A percentile compares a stretch with the other conserved stretches of the same genome.
Evolutionary conservation across 2,113 vertebrate species (phyloP).

Genomic region (Poeciliopsis turrubarensis): DNA sequence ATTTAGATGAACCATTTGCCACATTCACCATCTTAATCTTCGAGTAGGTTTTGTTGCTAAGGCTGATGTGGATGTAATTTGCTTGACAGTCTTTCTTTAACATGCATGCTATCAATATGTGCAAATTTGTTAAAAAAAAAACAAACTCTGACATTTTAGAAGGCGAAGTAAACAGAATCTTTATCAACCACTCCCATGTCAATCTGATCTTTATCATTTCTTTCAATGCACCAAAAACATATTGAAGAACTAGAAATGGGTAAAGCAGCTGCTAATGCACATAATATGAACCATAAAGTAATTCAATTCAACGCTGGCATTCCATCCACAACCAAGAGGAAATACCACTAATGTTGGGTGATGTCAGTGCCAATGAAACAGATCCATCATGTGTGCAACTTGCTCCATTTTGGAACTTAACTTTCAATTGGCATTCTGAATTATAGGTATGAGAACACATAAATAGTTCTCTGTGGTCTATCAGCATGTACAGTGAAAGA

Average conservation of each 20-base stretch:
- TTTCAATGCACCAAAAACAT: not conserved
- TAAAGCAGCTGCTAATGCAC: constrained; percentile 15
- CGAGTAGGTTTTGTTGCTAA: too few species aligned
- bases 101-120: not conserved
- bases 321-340: constrained; percentile 42
- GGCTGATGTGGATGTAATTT: not conserved
- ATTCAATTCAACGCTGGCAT: constrained; percentile 49
- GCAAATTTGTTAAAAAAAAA: not conserved
- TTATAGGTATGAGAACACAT: constrained; percentile 28
- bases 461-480: constrained; percentile 38
- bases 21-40: too few species aligned
- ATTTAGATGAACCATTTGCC: too few species aligned
- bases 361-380: constrained; percentile 55
- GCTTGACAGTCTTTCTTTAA: not conserved
- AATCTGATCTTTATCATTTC: not conserved
- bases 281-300: constrained; percentile 43
- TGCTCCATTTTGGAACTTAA: constrained; percentile 40
- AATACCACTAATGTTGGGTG: constrained; percentile 59
- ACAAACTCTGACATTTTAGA: not conserved
- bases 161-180: not conserved
- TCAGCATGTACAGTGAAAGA: constrained; percentile 23
- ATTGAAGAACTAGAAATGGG: not conserved
- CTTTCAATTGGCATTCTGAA: constrained; percentile 38
- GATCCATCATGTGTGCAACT: constrained; percentile 20
- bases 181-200: not conserved